Conservation (phyloP, 2,797 vertebrate species). For the Cyprinodon diabolis region DNA sequence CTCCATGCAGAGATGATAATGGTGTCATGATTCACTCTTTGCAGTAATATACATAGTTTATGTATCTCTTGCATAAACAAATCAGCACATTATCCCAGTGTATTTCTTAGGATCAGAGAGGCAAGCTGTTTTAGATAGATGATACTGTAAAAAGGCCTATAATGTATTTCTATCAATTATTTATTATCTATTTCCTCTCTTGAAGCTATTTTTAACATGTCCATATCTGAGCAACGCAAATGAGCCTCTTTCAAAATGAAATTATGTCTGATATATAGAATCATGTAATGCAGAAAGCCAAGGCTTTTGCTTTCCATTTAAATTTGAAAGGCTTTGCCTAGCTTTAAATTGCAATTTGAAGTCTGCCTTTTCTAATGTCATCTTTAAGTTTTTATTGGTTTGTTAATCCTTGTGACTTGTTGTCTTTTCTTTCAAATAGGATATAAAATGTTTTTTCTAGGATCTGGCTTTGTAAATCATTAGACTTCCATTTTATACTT, state of each 20-base stretch:
- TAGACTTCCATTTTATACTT: neutral
- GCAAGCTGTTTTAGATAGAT: constrained; percentile 29
- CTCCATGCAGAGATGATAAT: constrained; percentile 32
- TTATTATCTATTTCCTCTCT: constrained; percentile 37
- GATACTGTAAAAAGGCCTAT: constrained; percentile 27
- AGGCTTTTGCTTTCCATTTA: constrained; percentile 17
- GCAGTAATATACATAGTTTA: neutral
- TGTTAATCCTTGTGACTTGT: constrained; percentile 21
- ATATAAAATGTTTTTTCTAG: constrained; percentile 19
- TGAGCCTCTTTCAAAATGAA: constrained; percentile 33
- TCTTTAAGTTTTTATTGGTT: constrained; percentile 25
- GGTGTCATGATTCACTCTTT: constrained; percentile 19
- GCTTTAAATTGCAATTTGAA: constrained; percentile 29
- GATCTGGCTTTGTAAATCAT: constrained; percentile 19
- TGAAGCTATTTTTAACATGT: constrained; percentile 10
- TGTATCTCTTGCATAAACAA: neutral
- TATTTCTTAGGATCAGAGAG: constrained; percentile 22
- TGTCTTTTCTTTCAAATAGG: constrained; percentile 15
- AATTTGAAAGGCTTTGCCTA: constrained; percentile 27
- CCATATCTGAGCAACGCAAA: constrained; percentile 26
- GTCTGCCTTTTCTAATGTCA: constrained; percentile 23
- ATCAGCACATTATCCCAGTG: too few relatives aligned
- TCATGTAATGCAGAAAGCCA: constrained; percentile 40
- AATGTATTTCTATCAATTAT: constrained; percentile 51
- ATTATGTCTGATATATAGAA: constrained; percentile 37